Evolutionary conservation across 2,113 vertebrate genomes (phyloP).

Genomic region (Bucco capensis): DNA sequence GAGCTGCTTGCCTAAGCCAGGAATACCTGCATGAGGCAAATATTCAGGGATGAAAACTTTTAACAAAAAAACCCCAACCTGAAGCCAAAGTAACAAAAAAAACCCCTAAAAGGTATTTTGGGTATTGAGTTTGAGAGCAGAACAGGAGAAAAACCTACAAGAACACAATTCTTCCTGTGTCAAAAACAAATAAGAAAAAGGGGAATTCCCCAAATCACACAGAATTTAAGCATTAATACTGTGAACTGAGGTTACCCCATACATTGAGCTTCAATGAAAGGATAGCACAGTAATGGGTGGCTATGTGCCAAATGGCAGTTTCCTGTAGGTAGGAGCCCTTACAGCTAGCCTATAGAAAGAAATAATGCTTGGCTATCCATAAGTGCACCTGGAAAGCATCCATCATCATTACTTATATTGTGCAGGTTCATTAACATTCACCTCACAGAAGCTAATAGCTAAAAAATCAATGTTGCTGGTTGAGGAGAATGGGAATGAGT

Average conservation of each 20-base stretch:
- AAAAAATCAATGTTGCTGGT: not conserved
- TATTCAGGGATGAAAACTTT: not conserved
- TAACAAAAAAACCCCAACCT: not conserved
- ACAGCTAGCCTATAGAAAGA: not conserved
- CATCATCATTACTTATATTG: not conserved
- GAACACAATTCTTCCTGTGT: not conserved
- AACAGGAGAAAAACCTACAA: not conserved
- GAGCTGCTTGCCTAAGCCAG: not conserved
- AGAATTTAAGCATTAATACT: not conserved
- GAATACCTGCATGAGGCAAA: not conserved
- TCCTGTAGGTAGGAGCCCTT: not conserved
- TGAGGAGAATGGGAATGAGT: not conserved
- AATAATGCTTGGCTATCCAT: not conserved
- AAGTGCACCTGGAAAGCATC: conserved; percentile 13
- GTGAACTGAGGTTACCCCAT: not conserved
- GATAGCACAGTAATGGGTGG: not conserved
- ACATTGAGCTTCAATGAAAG: not conserved
- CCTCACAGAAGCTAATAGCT: conserved; percentile 15
- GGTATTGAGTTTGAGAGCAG: not conserved
- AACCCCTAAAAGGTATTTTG: not conserved
- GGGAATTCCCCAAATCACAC: not conserved
- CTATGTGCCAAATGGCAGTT: not conserved
- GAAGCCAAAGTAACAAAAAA: not conserved
- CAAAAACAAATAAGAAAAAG: not conserved
- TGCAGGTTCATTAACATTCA: conserved; percentile 3